Evolutionary conservation across 2,888 invertebrate species (phyloP), one percentile per base, ranked within the genome.

Genomic region (Trachelus tabidus): DNA sequence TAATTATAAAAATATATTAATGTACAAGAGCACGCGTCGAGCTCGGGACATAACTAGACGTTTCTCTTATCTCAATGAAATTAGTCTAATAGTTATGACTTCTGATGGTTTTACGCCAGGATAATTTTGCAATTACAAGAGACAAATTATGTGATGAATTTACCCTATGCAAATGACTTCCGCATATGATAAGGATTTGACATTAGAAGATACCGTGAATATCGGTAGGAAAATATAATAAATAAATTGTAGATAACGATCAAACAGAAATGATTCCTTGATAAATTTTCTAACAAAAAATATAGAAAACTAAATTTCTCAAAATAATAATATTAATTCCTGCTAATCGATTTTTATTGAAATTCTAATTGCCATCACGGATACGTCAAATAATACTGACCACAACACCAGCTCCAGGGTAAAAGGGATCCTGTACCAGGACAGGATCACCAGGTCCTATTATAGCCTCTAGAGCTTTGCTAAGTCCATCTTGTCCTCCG

Each of bases 401-500:
- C 85, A 94, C 93, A 68, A 93, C 93, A 84, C 95, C 93, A 11
- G 94, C 93, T 30, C 96, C 96, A 1, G 96, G 93, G 87, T 96
- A 97, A 1, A 95, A 92, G 11, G 95, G 96, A 89, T 94, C 94
- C 76, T 95, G 95, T 15, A 96, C 93, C 37, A 97, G 87, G 56
- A 97, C 92, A 0, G 95, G 93, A 87, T 96, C 96, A 0, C 95
- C 95, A 0, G 93, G 93, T 73, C 94, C 93, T n/a, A 96, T 89
- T 77, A 95, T 91, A 91, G 96, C 93, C 85, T 96, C 96, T 69
- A 96, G 92, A 73, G 95, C 93, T 90, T 95, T 95, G 91, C 95
- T 95, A 79, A 97, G 93, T 11, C 95, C 96, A 88, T 96, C 96
- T 90, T 96, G 96, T 34, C 95, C 94, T 3, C 97, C 97, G 83